These are phyloP conservation scores for Sebastes schlegelii DNA, from an alignment of 2,113 vertebrate genomes.

Conservation along the genomic window DNA sequence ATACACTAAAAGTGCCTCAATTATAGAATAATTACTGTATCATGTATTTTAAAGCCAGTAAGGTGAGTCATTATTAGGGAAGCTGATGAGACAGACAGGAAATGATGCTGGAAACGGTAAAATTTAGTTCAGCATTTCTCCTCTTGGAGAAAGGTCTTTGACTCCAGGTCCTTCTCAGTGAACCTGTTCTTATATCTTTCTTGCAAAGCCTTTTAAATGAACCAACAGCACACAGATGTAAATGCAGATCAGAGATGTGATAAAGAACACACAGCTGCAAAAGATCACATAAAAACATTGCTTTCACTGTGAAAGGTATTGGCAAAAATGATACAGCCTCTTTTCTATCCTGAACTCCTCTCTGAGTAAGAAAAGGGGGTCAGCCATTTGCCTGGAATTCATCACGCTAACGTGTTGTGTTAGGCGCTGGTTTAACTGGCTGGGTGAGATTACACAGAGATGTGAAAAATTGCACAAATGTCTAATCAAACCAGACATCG, in stretches of 20 bases:
- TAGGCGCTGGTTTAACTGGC: conserved; percentile 48
- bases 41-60: neutral
- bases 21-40: neutral
- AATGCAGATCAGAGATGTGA: conserved; percentile 7
- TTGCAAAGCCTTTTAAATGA: neutral
- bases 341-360: neutral
- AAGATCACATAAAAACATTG: conserved; percentile 25
- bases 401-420: conserved; percentile 16
- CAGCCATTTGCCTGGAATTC: conserved; percentile 10
- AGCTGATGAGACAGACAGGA: neutral
- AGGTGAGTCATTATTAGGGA: neutral
- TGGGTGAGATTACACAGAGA: conserved; percentile 37
- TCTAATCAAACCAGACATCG: conserved; percentile 32
- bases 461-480: conserved; percentile 29
- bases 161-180: neutral
- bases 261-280: conserved; percentile 17
- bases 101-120: neutral
- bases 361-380: neutral
- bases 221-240: neutral
- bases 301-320: conserved; percentile 9
- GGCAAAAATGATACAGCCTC: neutral
- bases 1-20: neutral
- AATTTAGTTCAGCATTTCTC: neutral
- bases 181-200: neutral
- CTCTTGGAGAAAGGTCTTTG: neutral